Evolutionary conservation across 2,113 vertebrate genomes (phyloP).

Genomic region (Rattus rattus): DNA sequence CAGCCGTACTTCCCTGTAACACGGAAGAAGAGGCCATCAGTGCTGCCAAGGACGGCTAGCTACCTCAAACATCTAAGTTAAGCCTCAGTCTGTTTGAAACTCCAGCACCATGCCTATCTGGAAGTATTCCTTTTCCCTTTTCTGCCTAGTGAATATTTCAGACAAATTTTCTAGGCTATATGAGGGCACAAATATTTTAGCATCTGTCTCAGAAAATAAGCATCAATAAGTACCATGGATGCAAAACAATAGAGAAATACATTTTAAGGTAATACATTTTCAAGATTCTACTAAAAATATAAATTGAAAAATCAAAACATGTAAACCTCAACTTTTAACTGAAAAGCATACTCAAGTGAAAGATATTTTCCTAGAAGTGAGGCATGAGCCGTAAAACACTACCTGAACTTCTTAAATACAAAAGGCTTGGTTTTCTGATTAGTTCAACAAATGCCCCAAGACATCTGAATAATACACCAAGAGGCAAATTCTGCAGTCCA

Average conservation of each 20-base stretch:
- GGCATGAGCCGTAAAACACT: neutral
- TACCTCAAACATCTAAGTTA: neutral
- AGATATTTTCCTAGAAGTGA: neutral
- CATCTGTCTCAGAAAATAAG: slow-evolving; percentile 37
- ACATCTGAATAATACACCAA: neutral
- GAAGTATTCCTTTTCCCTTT: slow-evolving; percentile 32
- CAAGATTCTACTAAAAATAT: slow-evolving; percentile 41
- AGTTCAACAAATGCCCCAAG: slow-evolving; percentile 1
- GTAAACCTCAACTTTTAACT: slow-evolving; percentile 1
- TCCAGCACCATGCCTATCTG: neutral
- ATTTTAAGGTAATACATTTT: neutral
- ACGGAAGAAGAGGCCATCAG: neutral
- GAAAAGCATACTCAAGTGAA: slow-evolving; percentile 8
- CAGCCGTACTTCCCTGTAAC: slow-evolving; percentile 89
- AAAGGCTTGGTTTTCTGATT: slow-evolving; percentile 27
- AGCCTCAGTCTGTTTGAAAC: slow-evolving; percentile 27
- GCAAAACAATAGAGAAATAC: slow-evolving; percentile 41
- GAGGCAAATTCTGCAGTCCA: neutral
- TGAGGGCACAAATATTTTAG: neutral
- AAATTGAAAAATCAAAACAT: slow-evolving; percentile 41
- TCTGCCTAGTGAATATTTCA: slow-evolving; percentile 35
- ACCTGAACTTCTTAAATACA: slow-evolving; percentile 2
- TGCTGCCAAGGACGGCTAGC: neutral
- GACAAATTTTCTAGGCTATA: neutral
- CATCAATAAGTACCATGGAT: neutral